Base-by-base conservation (phyloP, 2,888 invertebrate species). In the Yponomeuta evonymella region DNA sequence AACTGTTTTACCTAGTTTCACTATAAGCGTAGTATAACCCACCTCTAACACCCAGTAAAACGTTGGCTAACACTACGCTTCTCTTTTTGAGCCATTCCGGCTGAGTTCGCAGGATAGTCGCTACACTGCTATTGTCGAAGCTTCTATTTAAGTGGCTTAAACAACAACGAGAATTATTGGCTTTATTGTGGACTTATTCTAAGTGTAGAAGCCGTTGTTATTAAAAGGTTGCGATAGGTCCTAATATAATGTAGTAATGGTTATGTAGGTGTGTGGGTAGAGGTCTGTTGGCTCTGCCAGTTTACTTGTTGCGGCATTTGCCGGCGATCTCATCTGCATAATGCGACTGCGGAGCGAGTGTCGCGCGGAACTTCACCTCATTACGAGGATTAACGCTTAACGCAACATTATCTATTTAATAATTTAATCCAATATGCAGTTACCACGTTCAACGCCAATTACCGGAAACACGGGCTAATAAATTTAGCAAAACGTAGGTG, bases 271-370 rank as follows among this genome's bases (percentile, higher is more conserved):
- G 3, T 58, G 51, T 65, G 23, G 11, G 33, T 11, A 73, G 71
- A 75, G 75, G 76, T 75, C 80, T 82, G 79, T 80, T 80, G 76
- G 78, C 77, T 83, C 80, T 79, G 81, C 76, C 83, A 82, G 85
- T 84, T 84, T 84, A 90, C 90, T 90, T 90, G 90, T 90, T 90
- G 90, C 90, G 87, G 88, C 84, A 84, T 90, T 88, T 84, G 86
- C 83, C 12, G 79, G 76, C 81, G 85, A 86, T 85, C 83, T 79
- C 85, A 90, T 90, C 89, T 86, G 83, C 89, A 89, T 89, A 90
- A 88, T 88, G 89, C 85, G 88, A 85, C 83, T 87, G 82, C 84
- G 82, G 78, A 79, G 83, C 82, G 79, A 82, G 78, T 81, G 82
- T 78, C 79, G 79, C 75, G 75, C 82, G 80, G 82, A 83, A 83